A percentile compares a stretch with the other conserved stretches of the same genome.
Evolutionary conservation across 2,888 invertebrate genomes (phyloP).

Genomic region (Marasmarcha lunaedactyla): DNA sequence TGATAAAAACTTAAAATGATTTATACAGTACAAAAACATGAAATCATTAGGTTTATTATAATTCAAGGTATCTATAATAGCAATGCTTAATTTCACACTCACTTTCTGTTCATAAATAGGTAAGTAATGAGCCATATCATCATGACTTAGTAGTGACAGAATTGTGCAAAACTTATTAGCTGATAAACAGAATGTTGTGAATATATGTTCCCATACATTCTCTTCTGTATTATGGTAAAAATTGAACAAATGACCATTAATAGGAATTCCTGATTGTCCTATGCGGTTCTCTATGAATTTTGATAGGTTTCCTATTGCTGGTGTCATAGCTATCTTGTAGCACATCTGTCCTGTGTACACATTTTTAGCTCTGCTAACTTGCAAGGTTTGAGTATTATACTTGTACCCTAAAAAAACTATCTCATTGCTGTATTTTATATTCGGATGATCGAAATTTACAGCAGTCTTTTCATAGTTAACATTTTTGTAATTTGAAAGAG

Average conservation of each 20-base stretch:
- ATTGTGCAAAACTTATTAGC: conserved; percentile 63
- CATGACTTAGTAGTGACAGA: conserved; percentile 37
- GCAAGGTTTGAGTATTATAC: conserved; percentile 41
- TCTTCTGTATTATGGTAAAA: conserved; percentile 42
- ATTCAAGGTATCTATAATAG: conserved; percentile 38
- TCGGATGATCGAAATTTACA: conserved; percentile 39
- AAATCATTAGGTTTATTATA: conserved; percentile 32
- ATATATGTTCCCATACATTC: conserved; percentile 48
- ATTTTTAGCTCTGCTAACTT: conserved; percentile 45
- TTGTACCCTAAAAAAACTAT: conserved; percentile 52
- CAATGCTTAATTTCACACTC: conserved; percentile 46
- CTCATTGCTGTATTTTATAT: conserved; percentile 30
- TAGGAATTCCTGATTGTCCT: conserved; percentile 50
- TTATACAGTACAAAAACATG: conserved; percentile 49
- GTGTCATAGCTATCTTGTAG: conserved; percentile 52
- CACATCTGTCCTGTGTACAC: conserved; percentile 55
- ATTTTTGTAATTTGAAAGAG: conserved; percentile 45
- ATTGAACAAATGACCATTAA: conserved; percentile 54
- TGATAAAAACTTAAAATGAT: conserved; percentile 54
- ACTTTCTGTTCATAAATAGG: conserved; percentile 46
- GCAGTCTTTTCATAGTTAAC: conserved; percentile 53
- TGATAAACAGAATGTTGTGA: conserved; percentile 51
- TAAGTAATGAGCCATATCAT: conserved; percentile 35
- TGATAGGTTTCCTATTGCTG: conserved; percentile 31
- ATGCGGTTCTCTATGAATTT: conserved; percentile 53